phyloP scores from a whole-genome alignment of 2,797 vertebrate species.

The Fundulus diaphanus region DNA sequence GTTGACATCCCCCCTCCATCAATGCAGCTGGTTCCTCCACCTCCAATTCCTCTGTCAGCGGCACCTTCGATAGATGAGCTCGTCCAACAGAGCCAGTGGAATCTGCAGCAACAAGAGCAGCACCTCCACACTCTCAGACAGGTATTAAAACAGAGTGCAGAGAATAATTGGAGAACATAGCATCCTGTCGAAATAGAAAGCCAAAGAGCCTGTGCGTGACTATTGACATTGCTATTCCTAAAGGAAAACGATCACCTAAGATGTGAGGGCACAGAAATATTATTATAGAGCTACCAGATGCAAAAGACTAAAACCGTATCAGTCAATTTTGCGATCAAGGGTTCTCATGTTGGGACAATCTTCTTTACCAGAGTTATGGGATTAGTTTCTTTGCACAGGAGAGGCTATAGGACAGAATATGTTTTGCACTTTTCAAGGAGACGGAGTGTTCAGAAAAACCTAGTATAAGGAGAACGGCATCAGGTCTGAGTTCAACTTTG shows the following conservation, averaged over 20 bases:
- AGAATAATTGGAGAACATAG: background rate
- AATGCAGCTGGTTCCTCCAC: slow-evolving; percentile 80
- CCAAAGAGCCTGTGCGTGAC: background rate
- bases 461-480: too few relatives aligned
- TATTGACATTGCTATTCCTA: background rate
- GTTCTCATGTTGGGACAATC: too few relatives aligned
- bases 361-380: too few relatives aligned
- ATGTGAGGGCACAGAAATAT: background rate
- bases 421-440: too few relatives aligned
- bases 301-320: too few relatives aligned
- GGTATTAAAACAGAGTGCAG: slow-evolving; percentile 71
- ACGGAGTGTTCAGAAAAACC: too few relatives aligned
- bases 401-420: too few relatives aligned
- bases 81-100: slow-evolving; percentile 98
- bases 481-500: too few relatives aligned
- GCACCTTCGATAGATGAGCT: slow-evolving; percentile 88
- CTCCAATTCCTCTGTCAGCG: slow-evolving; percentile 75
- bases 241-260: background rate
- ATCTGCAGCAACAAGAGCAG: slow-evolving; percentile 97
- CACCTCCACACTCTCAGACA: slow-evolving; percentile 93
- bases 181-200: background rate
- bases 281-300: background rate
- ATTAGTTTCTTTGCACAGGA: too few relatives aligned
- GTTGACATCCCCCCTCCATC: slow-evolving; percentile 78
- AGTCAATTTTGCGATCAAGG: too few relatives aligned